These are phyloP conservation scores for Carassius auratus DNA, from an alignment of 2,113 vertebrate genomes.

Conservation along the genomic window DNA sequence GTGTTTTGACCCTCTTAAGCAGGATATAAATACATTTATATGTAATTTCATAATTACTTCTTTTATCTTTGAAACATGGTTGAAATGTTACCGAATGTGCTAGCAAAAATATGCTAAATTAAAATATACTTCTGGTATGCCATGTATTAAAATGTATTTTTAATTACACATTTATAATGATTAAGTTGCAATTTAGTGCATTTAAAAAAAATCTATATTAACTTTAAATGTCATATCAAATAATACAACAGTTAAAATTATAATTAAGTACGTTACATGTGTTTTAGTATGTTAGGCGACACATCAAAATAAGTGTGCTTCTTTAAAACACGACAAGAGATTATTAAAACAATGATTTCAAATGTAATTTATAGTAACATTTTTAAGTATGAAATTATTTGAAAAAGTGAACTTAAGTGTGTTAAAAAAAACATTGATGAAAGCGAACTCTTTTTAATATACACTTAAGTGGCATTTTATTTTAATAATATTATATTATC, in stretches of 20 bases:
- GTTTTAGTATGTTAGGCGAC: not conserved
- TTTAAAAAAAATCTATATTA: not conserved
- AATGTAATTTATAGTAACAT: not conserved
- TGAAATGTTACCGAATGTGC: too few species aligned
- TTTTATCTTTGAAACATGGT: too few species aligned
- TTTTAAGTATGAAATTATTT: not conserved
- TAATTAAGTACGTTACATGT: not conserved
- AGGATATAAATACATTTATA: not conserved
- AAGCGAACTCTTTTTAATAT: not conserved
- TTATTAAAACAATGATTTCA: too few species aligned
- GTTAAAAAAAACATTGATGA: not conserved
- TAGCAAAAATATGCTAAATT: too few species aligned
- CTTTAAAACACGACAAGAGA: not conserved
- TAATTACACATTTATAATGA: not conserved
- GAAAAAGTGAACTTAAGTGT: not conserved
- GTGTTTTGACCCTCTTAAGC: too few species aligned
- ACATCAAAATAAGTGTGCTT: not conserved
- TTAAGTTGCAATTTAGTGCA: not conserved
- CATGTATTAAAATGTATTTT: not conserved
- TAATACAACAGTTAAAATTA: not conserved
- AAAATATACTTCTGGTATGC: not conserved
- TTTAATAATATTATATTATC: not conserved
- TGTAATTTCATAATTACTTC: not conserved
- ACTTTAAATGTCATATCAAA: not conserved
- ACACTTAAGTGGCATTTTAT: not conserved